Conservation (phyloP, 2,888 invertebrate genomes). For the Neuroscelio doddi region DNA sequence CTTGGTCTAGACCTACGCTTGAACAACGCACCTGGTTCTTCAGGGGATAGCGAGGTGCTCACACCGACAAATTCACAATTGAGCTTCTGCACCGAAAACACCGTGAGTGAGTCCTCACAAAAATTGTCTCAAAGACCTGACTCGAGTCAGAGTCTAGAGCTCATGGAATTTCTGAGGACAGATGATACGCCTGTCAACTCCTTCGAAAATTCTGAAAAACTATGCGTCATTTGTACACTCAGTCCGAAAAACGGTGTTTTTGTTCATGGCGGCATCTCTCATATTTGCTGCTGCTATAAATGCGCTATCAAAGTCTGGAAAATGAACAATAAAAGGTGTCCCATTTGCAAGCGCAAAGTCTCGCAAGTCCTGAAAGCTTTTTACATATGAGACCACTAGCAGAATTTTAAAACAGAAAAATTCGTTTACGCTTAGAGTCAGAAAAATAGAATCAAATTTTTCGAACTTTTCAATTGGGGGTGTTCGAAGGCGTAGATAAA, state of each 20-base stretch:
- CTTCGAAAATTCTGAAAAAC: conserved; percentile 59
- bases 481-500: too few relatives aligned
- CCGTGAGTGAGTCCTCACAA: conserved; percentile 14
- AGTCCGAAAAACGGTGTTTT: conserved; percentile 81
- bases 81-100: too few relatives aligned
- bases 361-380: conserved; percentile 79
- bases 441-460: too few relatives aligned
- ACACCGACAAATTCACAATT: conserved; percentile 24
- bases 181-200: conserved; percentile 20
- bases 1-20: neutral
- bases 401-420: too few relatives aligned
- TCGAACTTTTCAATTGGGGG: too few relatives aligned
- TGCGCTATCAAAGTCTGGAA: conserved; percentile 81
- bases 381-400: conserved; percentile 52
- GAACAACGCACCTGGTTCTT: neutral
- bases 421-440: too few relatives aligned
- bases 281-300: conserved; percentile 81
- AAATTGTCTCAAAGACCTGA: conserved; percentile 62
- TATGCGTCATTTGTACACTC: conserved; percentile 78
- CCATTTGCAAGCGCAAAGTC: conserved; percentile 80
- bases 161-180: conserved; percentile 5
- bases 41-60: conserved; percentile 7
- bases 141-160: conserved; percentile 65
- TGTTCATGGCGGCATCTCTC: conserved; percentile 79
- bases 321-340: conserved; percentile 77